Evolutionary conservation across 2,888 invertebrate genomes (phyloP).

Genomic region (Acrobasis repandana): DNA sequence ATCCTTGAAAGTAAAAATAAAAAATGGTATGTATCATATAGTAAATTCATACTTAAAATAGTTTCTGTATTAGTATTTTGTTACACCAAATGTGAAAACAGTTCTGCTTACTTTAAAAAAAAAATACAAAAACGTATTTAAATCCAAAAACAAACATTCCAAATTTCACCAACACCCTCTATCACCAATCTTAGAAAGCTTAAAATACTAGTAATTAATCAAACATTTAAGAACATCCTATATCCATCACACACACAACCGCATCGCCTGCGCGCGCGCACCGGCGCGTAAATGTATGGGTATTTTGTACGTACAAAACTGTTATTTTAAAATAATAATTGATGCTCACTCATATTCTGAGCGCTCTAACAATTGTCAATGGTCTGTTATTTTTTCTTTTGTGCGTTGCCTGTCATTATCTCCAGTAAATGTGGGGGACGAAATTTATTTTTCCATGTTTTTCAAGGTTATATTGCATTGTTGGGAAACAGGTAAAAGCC

Average conservation of each 20-base stretch:
- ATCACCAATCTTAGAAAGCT: slow-evolving; percentile 58
- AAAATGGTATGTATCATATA: no score
- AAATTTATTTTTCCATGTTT: slow-evolving; percentile 44
- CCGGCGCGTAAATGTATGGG: slow-evolving; percentile 66
- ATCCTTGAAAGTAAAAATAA: no score
- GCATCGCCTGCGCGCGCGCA: slow-evolving; percentile 43
- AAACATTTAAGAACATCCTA: slow-evolving; percentile 70
- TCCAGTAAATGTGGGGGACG: slow-evolving; percentile 43
- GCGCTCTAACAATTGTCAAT: slow-evolving; percentile 65
- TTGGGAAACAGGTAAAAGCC: neutral
- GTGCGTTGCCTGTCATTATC: slow-evolving; percentile 55
- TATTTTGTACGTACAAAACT: slow-evolving; percentile 81
- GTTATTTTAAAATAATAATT: slow-evolving; percentile 82
- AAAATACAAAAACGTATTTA: no score
- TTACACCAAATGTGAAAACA: no score
- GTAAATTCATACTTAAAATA: no score
- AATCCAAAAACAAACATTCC: neutral
- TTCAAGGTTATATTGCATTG: slow-evolving; percentile 34
- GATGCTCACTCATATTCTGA: slow-evolving; percentile 66
- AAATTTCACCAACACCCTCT: slow-evolving; percentile 38
- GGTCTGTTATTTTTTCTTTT: slow-evolving; percentile 59
- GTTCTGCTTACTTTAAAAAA: no score
- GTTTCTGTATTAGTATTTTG: no score
- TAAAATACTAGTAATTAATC: slow-evolving; percentile 57
- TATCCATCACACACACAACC: slow-evolving; percentile 42